Evolutionary conservation across 2,888 invertebrate genomes (phyloP).

Genomic region (Drosophila kuntzei): DNA sequence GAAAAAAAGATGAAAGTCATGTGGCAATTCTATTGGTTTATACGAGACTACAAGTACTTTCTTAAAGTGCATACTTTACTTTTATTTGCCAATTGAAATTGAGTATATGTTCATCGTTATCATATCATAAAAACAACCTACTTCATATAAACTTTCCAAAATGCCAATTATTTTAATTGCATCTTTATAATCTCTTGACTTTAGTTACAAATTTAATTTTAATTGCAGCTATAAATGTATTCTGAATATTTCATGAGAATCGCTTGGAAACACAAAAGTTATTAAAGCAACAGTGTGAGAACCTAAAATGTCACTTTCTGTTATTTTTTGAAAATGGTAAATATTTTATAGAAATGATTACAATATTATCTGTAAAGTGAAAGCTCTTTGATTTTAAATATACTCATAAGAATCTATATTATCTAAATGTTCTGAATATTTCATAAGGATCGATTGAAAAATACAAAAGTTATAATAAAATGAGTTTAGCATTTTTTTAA

Average conservation of each 20-base stretch:
- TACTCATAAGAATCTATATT: no score
- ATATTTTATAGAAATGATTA: not conserved
- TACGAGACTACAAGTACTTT: not conserved
- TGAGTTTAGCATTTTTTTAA: not conserved
- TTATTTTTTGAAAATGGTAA: not conserved
- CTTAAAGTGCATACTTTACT: conserved; percentile 6
- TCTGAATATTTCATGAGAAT: not conserved
- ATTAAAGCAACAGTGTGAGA: not conserved
- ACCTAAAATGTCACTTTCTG: no score
- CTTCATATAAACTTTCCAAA: not conserved
- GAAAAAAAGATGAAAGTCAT: conserved; percentile 16
- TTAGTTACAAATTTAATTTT: not conserved
- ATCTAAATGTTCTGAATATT: not conserved
- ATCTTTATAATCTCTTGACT: not conserved
- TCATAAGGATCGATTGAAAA: not conserved
- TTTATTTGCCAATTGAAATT: conserved; percentile 8
- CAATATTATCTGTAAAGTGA: not conserved
- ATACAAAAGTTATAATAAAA: not conserved
- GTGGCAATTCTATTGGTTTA: conserved; percentile 14
- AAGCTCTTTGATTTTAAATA: not conserved
- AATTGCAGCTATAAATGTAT: not conserved
- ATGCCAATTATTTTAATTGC: conserved; percentile 1
- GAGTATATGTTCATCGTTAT: not conserved
- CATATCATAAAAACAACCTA: conserved; percentile 3
- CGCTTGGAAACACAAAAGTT: not conserved